Base-by-base conservation (phyloP, 2,888 invertebrate genomes). In the Polyommatus iphigenia region DNA sequence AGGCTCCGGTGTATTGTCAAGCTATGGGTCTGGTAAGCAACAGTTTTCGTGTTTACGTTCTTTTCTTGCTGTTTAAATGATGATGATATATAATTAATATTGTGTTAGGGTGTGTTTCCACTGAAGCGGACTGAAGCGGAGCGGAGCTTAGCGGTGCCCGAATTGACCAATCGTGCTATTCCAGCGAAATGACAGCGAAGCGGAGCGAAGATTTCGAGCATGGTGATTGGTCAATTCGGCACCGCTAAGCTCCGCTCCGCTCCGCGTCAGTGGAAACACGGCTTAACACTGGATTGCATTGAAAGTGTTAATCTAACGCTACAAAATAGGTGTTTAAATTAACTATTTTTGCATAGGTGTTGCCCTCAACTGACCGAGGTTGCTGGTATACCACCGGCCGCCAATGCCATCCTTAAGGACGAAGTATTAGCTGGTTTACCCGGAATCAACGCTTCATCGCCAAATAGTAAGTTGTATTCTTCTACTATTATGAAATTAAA, bases 1-100 rank as follows among this genome's bases (percentile, higher is more conserved):
- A 97, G 99, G 85, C 93, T 99, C 0, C 96, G 97, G 75, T 97
- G 97, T 87, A 97, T 99, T 80, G 97, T 99, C 92, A 96, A 97
- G 82, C 93, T 99, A 77, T 99, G 99, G 93, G 93, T 94, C 71
- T 94, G 94, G 94, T 94, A 82, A 84, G 92, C 20, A n/a, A 59
- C 2, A 20, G 20, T 59, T 59, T 59, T 1, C 20, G 20, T 20
- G 10, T 67, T 67, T 29, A 13, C 5, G 2, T 10, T 4, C 0
- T 59, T 59, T n/a, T 32, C 32, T 57, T 57, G 18, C 4, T 5
- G n/a, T 57, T 1, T 4, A 54, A 18, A 10, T 54, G 54, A 10
- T 54, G 54, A 10, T 13, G 13, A 46, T 46, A 78, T 8, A 8
- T 15, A 7, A 46, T 71, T 71, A 1, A 71, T 50, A 20, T 20